A percentile compares a stretch with the other conserved stretches of the same genome.
Conservation (phyloP, 2,888 invertebrate species). For the Orthosia cruda region DNA sequence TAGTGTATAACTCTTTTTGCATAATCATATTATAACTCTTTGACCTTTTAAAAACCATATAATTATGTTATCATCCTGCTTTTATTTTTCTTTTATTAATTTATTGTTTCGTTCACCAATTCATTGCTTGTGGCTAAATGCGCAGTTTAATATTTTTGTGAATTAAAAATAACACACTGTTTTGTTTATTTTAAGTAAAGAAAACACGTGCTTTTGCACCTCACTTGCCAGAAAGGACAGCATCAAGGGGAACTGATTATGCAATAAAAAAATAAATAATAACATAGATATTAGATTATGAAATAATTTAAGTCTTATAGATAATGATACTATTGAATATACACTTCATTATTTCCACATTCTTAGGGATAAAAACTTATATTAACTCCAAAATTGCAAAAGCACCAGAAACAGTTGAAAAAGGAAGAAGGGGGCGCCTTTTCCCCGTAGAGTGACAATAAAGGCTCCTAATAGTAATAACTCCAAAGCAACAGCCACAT, state of each 20-base stretch:
- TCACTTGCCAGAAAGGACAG: neutral
- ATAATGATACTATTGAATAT: neutral
- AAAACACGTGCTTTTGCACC: neutral
- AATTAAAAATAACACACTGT: neutral
- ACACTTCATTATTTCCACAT: neutral
- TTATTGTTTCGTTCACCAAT: constrained; percentile 3
- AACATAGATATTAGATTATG: neutral
- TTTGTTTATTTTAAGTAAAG: neutral
- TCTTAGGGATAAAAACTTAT: neutral
- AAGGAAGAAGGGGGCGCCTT: no score
- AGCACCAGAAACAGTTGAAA: no score
- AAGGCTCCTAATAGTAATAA: no score
- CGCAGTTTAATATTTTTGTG: neutral
- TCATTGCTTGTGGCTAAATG: neutral
- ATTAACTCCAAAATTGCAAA: neutral
- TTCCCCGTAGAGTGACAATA: no score
- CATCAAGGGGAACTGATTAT: neutral
- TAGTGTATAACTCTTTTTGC: constrained; percentile 19
- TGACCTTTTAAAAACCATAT: constrained; percentile 27
- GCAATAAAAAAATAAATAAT: neutral
- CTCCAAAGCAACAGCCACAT: no score
- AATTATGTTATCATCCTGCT: constrained; percentile 15
- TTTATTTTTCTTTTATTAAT: constrained; percentile 21
- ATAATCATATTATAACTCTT: constrained; percentile 23
- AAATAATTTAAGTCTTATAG: neutral